Conservation (phyloP, 2,888 invertebrate genomes). For the Deilephila elpenor region DNA sequence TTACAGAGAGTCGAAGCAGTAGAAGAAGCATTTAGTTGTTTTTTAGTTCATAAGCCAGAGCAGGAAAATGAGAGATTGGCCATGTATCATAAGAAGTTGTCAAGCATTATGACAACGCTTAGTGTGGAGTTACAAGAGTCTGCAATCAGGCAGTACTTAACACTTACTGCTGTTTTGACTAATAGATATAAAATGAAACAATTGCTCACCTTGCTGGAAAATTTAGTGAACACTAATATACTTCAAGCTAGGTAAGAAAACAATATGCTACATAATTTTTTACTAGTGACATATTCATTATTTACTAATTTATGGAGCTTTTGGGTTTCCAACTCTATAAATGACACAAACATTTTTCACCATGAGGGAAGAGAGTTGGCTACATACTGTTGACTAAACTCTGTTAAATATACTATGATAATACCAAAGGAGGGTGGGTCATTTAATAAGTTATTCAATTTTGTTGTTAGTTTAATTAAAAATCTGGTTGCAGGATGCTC, state of each 20-base stretch:
- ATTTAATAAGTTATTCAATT: no score
- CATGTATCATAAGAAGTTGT: conserved; percentile 88
- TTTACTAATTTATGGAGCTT: no score
- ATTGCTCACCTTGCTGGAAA: conserved; percentile 90
- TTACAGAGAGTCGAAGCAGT: conserved; percentile 91
- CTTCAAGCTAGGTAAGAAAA: conserved; percentile 88
- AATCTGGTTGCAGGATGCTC: conserved; percentile 86
- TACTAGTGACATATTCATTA: no score
- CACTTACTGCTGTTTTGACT: conserved; percentile 88
- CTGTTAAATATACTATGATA: no score
- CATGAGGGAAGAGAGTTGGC: no score
- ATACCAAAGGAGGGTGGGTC: no score
- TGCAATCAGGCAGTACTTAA: conserved; percentile 90
- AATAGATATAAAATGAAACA: conserved; percentile 91
- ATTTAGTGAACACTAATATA: conserved; percentile 88
- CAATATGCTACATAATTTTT: conserved; percentile 26
- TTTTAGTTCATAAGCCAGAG: conserved; percentile 90
- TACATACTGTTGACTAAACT: no score
- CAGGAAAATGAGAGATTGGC: conserved; percentile 88
- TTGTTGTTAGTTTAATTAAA: background rate
- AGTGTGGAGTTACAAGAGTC: conserved; percentile 90
- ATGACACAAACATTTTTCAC: no score
- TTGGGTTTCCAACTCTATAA: no score
- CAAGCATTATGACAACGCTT: conserved; percentile 86
- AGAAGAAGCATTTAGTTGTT: conserved; percentile 95